Conservation (phyloP, 2,888 invertebrate species). For the Saturnia pavonia region DNA sequence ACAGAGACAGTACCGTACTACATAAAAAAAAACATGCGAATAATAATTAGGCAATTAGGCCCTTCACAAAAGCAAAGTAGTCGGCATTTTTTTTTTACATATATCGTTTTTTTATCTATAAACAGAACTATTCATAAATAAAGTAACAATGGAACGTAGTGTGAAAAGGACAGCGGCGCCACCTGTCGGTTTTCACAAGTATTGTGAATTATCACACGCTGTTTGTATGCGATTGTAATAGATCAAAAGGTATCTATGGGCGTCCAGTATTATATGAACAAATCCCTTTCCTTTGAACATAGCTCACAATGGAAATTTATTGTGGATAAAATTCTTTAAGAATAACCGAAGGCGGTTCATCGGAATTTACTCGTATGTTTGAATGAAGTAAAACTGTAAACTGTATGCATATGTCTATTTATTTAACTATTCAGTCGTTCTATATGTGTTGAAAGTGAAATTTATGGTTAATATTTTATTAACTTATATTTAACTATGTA, state of each 20-base stretch:
- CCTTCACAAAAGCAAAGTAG: no score
- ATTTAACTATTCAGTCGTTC: no score
- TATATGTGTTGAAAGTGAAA: no score
- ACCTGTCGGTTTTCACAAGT: constrained; percentile 40
- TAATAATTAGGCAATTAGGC: no score
- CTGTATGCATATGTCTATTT: not conserved
- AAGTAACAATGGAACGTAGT: constrained; percentile 21
- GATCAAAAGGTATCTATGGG: constrained; percentile 24
- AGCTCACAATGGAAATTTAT: constrained; percentile 22
- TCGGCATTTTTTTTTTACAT: not conserved
- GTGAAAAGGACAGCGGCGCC: constrained; percentile 33
- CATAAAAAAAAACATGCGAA: no score
- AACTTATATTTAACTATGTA: no score
- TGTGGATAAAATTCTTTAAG: constrained; percentile 9
- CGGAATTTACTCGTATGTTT: not conserved
- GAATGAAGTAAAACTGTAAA: not conserved
- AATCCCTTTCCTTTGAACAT: constrained; percentile 21
- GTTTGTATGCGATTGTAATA: constrained; percentile 25
- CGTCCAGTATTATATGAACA: constrained; percentile 11
- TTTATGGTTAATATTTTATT: no score
- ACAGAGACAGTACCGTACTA: no score
- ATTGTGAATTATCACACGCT: constrained; percentile 26
- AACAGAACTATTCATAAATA: constrained; percentile 22
- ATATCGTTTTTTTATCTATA: constrained; percentile 19
- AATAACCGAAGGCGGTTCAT: not conserved